Conservation (phyloP, 2,113 vertebrate genomes). For the Gorsachius goisagi region DNA sequence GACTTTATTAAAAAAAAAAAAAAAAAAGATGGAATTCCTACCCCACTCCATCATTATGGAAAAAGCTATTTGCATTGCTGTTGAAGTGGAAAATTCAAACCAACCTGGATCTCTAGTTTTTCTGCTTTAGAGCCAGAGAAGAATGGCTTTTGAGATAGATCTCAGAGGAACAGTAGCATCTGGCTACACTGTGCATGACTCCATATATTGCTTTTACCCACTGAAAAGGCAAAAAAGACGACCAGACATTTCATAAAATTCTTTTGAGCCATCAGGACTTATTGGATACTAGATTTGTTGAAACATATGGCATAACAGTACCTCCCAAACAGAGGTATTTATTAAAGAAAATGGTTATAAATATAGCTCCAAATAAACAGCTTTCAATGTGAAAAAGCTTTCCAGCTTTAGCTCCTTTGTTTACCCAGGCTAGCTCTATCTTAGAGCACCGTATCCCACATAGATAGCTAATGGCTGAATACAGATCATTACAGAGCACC, state of each 20-base stretch:
- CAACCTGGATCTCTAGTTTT: not conserved
- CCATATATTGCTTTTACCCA: not conserved
- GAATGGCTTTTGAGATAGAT: not conserved
- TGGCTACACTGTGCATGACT: not conserved
- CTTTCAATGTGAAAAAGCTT: not conserved
- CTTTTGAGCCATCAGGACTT: not conserved
- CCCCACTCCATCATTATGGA: not conserved
- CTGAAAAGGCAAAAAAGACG: not conserved
- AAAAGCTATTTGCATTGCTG: not conserved
- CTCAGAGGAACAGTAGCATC: not conserved
- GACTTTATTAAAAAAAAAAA: not conserved
- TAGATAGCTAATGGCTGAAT: not conserved
- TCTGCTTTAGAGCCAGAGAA: not conserved
- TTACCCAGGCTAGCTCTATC: not conserved
- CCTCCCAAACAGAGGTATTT: constrained; percentile 13
- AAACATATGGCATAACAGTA: not conserved
- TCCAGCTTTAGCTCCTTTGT: not conserved
- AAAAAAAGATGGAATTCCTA: not conserved
- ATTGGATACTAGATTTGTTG: not conserved
- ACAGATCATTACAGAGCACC: not conserved
- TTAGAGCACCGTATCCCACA: not conserved
- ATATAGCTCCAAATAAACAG: constrained; percentile 9
- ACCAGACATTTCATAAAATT: not conserved
- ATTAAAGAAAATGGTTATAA: constrained; percentile 8
- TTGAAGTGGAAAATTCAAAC: not conserved